These are phyloP conservation scores for Falco naumanni DNA, from an alignment of 2,797 vertebrate species.

Conservation along the genomic window DNA sequence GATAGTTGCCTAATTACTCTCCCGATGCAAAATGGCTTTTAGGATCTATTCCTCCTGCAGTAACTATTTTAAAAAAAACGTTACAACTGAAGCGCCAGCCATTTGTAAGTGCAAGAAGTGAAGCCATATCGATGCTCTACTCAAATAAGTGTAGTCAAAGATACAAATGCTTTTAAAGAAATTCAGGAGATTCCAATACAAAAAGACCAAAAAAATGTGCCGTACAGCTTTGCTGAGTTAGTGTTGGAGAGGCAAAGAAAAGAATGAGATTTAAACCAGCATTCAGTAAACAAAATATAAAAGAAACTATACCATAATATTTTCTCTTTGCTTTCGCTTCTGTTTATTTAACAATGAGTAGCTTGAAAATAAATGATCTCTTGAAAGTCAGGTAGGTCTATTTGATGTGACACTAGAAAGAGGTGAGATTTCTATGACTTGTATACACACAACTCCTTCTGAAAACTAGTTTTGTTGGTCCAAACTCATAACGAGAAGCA, in stretches of 20 bases:
- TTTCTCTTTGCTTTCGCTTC: not conserved
- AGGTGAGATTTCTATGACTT: not conserved
- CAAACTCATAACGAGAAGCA: slow-evolving; percentile 13
- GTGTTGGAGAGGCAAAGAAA: not conserved
- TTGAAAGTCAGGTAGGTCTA: not conserved
- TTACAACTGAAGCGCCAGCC: not conserved
- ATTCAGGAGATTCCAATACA: slow-evolving; percentile 1
- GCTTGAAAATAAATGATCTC: slow-evolving; percentile 26
- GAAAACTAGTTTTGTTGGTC: not conserved
- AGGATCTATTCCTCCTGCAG: not conserved
- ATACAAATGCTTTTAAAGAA: not conserved
- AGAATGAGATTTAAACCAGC: slow-evolving; percentile 3
- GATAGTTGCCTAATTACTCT: not conserved
- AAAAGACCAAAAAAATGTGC: slow-evolving; percentile 46
- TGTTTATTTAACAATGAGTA: not conserved
- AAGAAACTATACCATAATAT: not conserved
- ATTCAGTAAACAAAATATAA: not conserved
- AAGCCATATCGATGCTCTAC: not conserved
- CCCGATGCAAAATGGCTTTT: not conserved
- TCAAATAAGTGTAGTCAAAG: not conserved
- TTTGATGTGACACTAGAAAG: not conserved
- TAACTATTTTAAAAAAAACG: not conserved
- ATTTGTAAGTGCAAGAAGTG: not conserved
- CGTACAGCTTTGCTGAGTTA: slow-evolving; percentile 12
- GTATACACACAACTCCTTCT: not conserved